Evolutionary conservation across 2,888 invertebrate genomes (phyloP).

Genomic region (Melieria omissa): DNA sequence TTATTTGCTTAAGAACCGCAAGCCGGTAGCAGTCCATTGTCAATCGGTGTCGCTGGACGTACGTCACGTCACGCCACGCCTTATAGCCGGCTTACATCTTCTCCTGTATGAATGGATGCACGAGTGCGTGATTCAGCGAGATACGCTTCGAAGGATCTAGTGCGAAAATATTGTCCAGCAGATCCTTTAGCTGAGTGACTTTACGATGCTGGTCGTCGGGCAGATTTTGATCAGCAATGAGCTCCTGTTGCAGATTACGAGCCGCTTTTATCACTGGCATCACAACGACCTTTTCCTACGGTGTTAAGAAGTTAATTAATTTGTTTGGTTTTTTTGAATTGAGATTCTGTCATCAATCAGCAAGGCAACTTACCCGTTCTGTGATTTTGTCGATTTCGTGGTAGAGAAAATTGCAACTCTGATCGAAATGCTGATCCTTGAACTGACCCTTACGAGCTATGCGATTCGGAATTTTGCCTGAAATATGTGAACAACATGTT

Average conservation of each 20-base stretch:
- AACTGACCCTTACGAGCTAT: slow-evolving; percentile 94
- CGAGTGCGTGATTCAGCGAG: slow-evolving; percentile 92
- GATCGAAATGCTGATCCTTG: slow-evolving; percentile 96
- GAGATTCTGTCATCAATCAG: not conserved
- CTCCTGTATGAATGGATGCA: slow-evolving; percentile 96
- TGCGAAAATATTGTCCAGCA: slow-evolving; percentile 91
- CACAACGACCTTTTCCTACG: slow-evolving; percentile 95
- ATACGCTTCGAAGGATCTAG: slow-evolving; percentile 92
- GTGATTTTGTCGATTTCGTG: slow-evolving; percentile 98
- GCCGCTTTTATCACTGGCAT: slow-evolving; percentile 89
- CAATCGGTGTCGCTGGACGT: too few relatives aligned
- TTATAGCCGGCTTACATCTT: slow-evolving; percentile 73
- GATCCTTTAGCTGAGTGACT: slow-evolving; percentile 90
- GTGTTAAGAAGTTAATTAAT: slow-evolving; percentile 13
- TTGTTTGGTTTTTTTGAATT: not conserved
- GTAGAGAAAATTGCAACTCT: slow-evolving; percentile 94
- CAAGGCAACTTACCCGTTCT: slow-evolving; percentile 80
- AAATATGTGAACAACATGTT: not conserved
- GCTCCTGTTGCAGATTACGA: slow-evolving; percentile 87
- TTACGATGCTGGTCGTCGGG: slow-evolving; percentile 91
- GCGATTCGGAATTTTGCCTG: slow-evolving; percentile 91
- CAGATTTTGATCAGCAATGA: slow-evolving; percentile 88
- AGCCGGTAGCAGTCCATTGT: too few relatives aligned
- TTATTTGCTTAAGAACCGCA: not conserved
- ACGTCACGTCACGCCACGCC: not conserved